Percentiles rank a stretch among this genome's conserved stretches.
phyloP scores from a whole-genome alignment of 1,140 invertebrate genomes.

The Tribolium castaneum region DNA sequence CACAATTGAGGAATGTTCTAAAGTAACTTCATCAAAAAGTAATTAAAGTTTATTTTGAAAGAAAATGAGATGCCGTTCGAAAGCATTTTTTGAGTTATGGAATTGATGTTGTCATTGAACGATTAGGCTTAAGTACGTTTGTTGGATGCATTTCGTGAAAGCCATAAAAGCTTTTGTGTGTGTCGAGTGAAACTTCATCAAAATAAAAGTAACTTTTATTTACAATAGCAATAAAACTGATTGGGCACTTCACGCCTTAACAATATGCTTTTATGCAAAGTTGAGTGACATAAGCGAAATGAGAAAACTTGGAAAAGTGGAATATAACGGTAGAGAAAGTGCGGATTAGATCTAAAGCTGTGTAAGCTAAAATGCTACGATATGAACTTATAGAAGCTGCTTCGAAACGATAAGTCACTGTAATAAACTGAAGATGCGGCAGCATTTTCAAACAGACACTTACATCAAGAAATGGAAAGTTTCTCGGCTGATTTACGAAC shows the following conservation, averaged over 20 bases:
- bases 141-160: neutral
- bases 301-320: conserved; percentile 54
- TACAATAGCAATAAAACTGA: conserved; percentile 34
- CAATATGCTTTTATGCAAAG: conserved; percentile 48
- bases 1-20: conserved; percentile 16
- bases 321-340: conserved; percentile 52
- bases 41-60: conserved; percentile 38
- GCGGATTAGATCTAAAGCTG: conserved; percentile 50
- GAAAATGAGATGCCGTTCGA: neutral
- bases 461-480: conserved; percentile 34
- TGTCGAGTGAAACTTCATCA: conserved; percentile 24
- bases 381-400: conserved; percentile 51
- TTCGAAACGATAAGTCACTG: conserved; percentile 49
- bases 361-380: conserved; percentile 49
- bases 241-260: conserved; percentile 37
- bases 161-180: conserved; percentile 20
- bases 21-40: conserved; percentile 29
- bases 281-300: conserved; percentile 51
- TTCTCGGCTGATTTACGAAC: conserved; percentile 12
- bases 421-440: conserved; percentile 43
- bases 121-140: neutral
- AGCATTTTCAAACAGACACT: conserved; percentile 34
- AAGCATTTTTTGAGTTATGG: neutral
- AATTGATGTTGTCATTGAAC: neutral
- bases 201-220: conserved; percentile 32